Base-by-base conservation (phyloP, 2,113 vertebrate genomes). In the Pavo muticus region DNA sequence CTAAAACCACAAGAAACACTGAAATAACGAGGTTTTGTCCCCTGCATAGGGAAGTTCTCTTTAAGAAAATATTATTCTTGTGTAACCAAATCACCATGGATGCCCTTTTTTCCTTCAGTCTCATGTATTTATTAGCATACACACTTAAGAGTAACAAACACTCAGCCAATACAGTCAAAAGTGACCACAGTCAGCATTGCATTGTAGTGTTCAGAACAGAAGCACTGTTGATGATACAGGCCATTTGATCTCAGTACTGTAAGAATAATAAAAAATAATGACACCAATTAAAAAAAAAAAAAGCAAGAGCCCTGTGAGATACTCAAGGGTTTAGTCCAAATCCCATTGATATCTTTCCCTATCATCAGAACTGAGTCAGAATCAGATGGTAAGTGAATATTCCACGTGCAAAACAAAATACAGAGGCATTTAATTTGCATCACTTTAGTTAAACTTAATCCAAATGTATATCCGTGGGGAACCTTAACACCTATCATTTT, bases 161-260 rank as follows among this genome's bases (percentile, higher is more conserved):
- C 87, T 96, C 93, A 96, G 82, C 67, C 94, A 94, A 91, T 96
- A 97, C 94, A 97, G 95, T 97, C 96, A 89, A 86, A 93, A 87
- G 80, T 91, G 91, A 95, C 87, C 89, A 67, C 23, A 73, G 95
- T 93, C 95, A 94, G 93, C 88, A 93, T 97, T 95, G 91, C 96
- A 97, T 91, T 97, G 96, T 97, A 97, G 97, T 97, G 97, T 97
- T 97, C 93, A 84, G 64, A 95, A 96, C 21, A 14, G 91, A 97
- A 95, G 93, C 91, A 77, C 88, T 79, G 90, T 81, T 83, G 74
- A 94, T 91, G 78, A 96, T 90, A 93, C 87, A 97, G 93, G 84
- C 63, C 69, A 61, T 93, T 95, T 91, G 80, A 93, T 90, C 90
- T 88, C 77, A 88, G 88, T 93, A 95, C 88, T 90, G 88, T 87